Evolutionary conservation across 2,888 invertebrate species (phyloP), one percentile per base, ranked within the genome.

Genomic region (Morpho achilles): DNA sequence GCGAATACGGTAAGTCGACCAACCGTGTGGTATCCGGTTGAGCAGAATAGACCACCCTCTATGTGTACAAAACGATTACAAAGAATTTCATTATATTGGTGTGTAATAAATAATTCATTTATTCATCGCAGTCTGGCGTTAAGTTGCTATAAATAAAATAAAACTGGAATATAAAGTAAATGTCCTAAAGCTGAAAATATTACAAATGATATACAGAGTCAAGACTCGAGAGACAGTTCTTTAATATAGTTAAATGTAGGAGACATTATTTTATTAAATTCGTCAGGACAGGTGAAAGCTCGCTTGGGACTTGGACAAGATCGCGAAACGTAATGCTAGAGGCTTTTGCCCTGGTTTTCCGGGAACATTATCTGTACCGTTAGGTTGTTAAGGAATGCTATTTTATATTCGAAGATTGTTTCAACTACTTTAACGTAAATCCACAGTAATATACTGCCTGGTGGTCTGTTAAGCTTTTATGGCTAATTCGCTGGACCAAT

Each of bases 211-310:
- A 50, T 32, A 8, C 9, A 39, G 48, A 22, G 9, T 50, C 50
- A 7, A 10, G 8, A 42, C 40, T n/a, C 22, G 16, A 48, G 22
- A 54, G 48, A 22, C 42, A 48, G 39, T 48, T 48, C 42, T 58
- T 59, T 52, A 59, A 59, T 59, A 54, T 44, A 50, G 45, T 41
- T 40, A 47, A 51, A 47, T 46, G 43, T 23, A 9, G 51, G 42
- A 43, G 10, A 48, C 42, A 54, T 45, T 39, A 46, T 54, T 66
- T 78, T 81, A 82, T 82, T 82, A 83, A 82, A 82, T 80, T 75
- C 74, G 77, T 77, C 76, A 69, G 68, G 73, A 63, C 76, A 80
- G 80, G 80, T 80, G 80, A 75, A 71, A 67, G 47, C 40, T 32
- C 42, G 40, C 46, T 45, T 41, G 48, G 48, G 10, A 54, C 32